Evolutionary conservation across 2,888 invertebrate genomes (phyloP).

Genomic region (Nephrocerus scutellatus): DNA sequence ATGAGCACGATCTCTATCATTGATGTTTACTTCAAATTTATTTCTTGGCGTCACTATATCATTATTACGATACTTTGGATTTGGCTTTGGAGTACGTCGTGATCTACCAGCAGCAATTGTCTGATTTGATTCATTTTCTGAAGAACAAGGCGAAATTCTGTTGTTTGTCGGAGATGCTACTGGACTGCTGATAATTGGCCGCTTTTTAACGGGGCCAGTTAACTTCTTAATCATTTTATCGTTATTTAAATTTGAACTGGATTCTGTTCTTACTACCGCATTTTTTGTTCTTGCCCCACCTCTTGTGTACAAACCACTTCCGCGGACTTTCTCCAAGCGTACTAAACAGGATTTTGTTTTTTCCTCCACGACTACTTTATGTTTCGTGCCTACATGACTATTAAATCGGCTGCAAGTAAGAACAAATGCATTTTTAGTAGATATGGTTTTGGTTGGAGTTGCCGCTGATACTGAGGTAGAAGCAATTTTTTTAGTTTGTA

Average conservation of each 20-base stretch:
- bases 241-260: too few relatives aligned
- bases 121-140: slow-evolving; percentile 21
- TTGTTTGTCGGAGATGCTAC: too few relatives aligned
- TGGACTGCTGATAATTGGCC: too few relatives aligned
- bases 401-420: slow-evolving; percentile 25
- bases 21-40: too few relatives aligned
- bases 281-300: too few relatives aligned
- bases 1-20: too few relatives aligned
- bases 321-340: slow-evolving; percentile 38
- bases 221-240: slow-evolving; percentile 19
- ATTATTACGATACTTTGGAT: slow-evolving; percentile 45
- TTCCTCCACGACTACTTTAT: slow-evolving; percentile 29
- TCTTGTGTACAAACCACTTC: too few relatives aligned
- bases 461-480: slow-evolving; percentile 4
- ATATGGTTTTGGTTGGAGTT: too few relatives aligned
- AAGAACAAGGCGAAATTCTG: too few relatives aligned
- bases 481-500: too few relatives aligned
- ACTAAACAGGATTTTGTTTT: slow-evolving; percentile 42
- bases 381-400: slow-evolving; percentile 41
- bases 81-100: slow-evolving; percentile 46
- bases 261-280: too few relatives aligned
- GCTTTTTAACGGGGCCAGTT: slow-evolving; percentile 23
- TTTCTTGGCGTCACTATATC: slow-evolving; percentile 40
- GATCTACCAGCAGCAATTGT: slow-evolving; percentile 43
- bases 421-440: slow-evolving; percentile 12